A percentile compares a stretch with the other conserved stretches of the same genome.
Evolutionary conservation across 53 echinoderm and acorn worm species (phyloP).

Genomic region (Glandiceps talaboti): DNA sequence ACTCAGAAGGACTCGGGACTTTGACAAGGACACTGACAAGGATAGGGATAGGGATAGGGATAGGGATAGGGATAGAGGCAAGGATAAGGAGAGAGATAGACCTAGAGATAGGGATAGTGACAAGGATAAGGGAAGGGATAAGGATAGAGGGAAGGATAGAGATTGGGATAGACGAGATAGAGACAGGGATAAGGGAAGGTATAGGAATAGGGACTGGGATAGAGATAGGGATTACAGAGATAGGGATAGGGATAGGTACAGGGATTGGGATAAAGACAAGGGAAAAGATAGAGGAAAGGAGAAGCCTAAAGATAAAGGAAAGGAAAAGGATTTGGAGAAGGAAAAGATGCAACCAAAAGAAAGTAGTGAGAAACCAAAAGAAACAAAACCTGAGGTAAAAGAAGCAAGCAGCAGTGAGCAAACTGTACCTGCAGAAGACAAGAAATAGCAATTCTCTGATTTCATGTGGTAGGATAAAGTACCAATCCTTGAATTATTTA

Average conservation of each 20-base stretch:
- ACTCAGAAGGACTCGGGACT: constrained; percentile 24
- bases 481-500: no score
- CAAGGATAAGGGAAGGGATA: constrained; percentile 3
- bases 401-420: no score
- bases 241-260: background rate
- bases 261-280: background rate
- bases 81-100: constrained; percentile 3
- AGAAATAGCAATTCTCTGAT: no score
- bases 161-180: constrained; percentile 9
- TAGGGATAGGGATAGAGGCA: constrained; percentile 7
- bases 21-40: constrained; percentile 8
- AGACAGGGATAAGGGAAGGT: constrained; percentile 5
- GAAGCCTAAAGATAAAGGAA: background rate
- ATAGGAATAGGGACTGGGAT: background rate
- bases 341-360: no score
- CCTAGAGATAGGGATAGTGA: background rate
- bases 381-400: no score
- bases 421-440: no score
- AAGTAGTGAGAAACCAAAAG: no score
- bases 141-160: constrained; percentile 2
- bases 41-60: constrained; percentile 10
- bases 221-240: no score
- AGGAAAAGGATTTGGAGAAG: no score
- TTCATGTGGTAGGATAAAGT: no score
- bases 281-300: constrained; percentile 14